Base-by-base conservation (phyloP, 2,113 vertebrate genomes). In the Harpagus bidentatus region DNA sequence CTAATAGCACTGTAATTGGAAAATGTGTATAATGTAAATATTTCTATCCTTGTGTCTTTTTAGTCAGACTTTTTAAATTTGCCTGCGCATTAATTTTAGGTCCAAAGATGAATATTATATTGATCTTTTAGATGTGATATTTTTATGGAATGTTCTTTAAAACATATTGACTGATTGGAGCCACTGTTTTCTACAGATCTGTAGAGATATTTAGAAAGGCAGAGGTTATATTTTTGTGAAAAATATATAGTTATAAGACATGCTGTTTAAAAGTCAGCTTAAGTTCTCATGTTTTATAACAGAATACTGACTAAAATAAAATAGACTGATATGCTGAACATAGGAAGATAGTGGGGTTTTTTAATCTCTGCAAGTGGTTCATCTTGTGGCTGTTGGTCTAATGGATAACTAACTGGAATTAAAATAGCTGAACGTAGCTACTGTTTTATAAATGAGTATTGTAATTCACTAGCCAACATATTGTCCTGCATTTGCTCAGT, bases 1-100 rank as follows among this genome's bases (percentile, higher is more conserved):
- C 53, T 93, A 86, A 77, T 88, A 91, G 95, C 95, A 97, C 96
- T 98, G 96, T 92, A 95, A 93, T 96, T 96, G 95, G 88, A 80
- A 95, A 96, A 91, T 97, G 90, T 97, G 88, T 97, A 96, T 96
- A 98, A 97, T 98, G 98, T 98, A 98, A 97, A 98, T 98, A 97
- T 82, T 96, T 95, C 65, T 4, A 76, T 89, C 36, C 82, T 94
- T 92, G 59, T 72, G 40, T 86, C 95, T 95, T 95, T 98, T 97
- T 90, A 98, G 95, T 96, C 88, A 91, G 53, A 92, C 74, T 97
- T 95, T 93, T 82, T 74, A 95, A 94, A 95, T 94, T 96, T 97
- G 58, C 96, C 73, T 96, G 89, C 88, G 96, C 83, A 87, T 61
- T 91, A 85, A 96, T 88, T 92, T 91, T 96, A 97, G 93, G 79